Evolutionary conservation across 2,113 vertebrate genomes (phyloP), one percentile per base, ranked within the genome.

Genomic region (Lepus americanus): DNA sequence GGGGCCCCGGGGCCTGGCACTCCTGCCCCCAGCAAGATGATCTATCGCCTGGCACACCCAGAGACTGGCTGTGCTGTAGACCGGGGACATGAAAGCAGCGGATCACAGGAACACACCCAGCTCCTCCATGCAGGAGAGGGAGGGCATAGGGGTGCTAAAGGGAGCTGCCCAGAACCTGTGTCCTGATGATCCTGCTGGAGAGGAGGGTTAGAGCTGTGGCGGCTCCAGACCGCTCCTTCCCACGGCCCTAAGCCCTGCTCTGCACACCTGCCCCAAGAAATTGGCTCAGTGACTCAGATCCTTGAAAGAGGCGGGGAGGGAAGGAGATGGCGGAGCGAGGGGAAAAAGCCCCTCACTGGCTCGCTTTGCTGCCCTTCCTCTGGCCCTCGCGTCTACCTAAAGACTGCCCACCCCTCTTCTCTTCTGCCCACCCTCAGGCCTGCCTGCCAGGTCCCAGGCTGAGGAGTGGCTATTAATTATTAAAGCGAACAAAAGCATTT

Each of bases 401-500:
- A 39, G 93, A 49, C 69, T 69, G 44, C 66, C 76, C 74, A 79
- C 22, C 23, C 88, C 51, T 22, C 92, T 69, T 88, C 33, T 94
- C 89, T 82, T 76, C 90, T 94, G 82, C 83, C 87, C 44, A 94
- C 76, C 81, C 95, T 94, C 93, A 96, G 89, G 94, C 94, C 87
- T 89, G 95, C 89, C 93, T 95, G 96, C 93, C 96, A 97, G 95
- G 94, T 84, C 96, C 93, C 87, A 97, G 92, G 82, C 95, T 93
- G 90, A 92, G 74, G 96, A 95, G 89, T 6, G 8, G 95, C 92
- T 89, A 97, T 97, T 96, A 97, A 98, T 97, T 97, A 98, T 96
- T 97, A 96, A 97, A 97, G 94, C 92, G 94, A 96, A 95, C 94
- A 96, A 96, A 96, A 98, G 95, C 94, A 96, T 96, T 97, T 97